Evolutionary conservation across 2,888 invertebrate species (phyloP).

Genomic region (Caenorhabditis macrosperma): DNA sequence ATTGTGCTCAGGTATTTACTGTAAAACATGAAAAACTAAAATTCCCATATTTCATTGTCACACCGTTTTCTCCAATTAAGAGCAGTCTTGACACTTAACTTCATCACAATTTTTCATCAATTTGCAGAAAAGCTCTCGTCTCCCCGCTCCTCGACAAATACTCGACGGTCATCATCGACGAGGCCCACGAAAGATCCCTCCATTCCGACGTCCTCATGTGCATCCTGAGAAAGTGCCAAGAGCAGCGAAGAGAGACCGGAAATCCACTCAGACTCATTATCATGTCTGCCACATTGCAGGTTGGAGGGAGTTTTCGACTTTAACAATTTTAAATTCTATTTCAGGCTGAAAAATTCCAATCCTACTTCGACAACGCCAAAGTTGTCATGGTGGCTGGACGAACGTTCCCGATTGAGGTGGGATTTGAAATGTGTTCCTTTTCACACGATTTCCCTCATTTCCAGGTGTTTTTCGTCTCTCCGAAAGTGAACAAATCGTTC

Average conservation of each 20-base stretch:
- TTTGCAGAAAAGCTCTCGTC: slow-evolving; percentile 49
- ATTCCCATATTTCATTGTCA: slow-evolving; percentile 83
- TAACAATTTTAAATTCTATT: not conserved
- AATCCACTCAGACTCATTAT: slow-evolving; percentile 86
- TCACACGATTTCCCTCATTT: slow-evolving; percentile 2
- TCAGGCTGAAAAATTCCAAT: slow-evolving; percentile 89
- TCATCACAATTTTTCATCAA: too few species aligned
- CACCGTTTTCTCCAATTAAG: too few species aligned
- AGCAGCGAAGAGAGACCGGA: slow-evolving; percentile 50
- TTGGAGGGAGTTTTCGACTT: not conserved
- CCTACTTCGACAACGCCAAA: slow-evolving; percentile 90
- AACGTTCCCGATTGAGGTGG: slow-evolving; percentile 85
- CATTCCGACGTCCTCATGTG: slow-evolving; percentile 86
- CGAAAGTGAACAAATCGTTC: slow-evolving; percentile 51
- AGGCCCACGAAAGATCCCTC: slow-evolving; percentile 92
- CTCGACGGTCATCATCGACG: slow-evolving; percentile 80
- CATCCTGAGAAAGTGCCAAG: slow-evolving; percentile 69
- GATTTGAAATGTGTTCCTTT: not conserved
- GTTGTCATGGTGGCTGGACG: slow-evolving; percentile 93
- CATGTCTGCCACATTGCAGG: slow-evolving; percentile 94
- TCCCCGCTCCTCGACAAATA: slow-evolving; percentile 84
- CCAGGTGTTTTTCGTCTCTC: slow-evolving; percentile 70
- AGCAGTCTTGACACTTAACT: too few species aligned
- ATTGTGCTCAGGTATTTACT: slow-evolving; percentile 87
- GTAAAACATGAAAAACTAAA: too few species aligned